These are phyloP conservation scores for Ethmia dodecea DNA, from an alignment of 2,888 invertebrate species.

Conservation along the genomic window DNA sequence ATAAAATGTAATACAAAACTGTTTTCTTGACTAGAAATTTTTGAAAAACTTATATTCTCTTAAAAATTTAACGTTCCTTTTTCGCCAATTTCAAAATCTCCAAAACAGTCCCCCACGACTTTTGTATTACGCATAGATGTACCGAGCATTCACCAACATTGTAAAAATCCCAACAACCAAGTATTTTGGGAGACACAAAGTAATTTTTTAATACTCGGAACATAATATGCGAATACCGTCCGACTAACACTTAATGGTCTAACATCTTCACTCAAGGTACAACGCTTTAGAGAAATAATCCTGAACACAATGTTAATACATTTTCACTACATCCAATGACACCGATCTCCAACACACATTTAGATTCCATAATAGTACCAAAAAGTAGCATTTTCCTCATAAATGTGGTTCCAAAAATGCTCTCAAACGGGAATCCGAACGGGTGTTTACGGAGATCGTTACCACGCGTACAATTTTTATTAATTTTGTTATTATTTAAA, in stretches of 20 bases:
- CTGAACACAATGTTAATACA: slow-evolving; percentile 63
- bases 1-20: too few relatives aligned
- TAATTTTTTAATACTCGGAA: too few relatives aligned
- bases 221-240: slow-evolving; percentile 5
- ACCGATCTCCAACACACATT: slow-evolving; percentile 30
- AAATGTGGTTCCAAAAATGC: slow-evolving; percentile 48
- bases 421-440: slow-evolving; percentile 42
- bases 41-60: too few relatives aligned
- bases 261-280: slow-evolving; percentile 55
- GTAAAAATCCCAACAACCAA: too few relatives aligned
- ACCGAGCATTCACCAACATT: too few relatives aligned
- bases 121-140: too few relatives aligned
- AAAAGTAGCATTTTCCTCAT: slow-evolving; percentile 46
- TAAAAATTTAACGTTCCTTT: too few relatives aligned
- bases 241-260: slow-evolving; percentile 25
- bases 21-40: too few relatives aligned
- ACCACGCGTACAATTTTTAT: slow-evolving; percentile 70
- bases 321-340: slow-evolving; percentile 65
- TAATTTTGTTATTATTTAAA: slow-evolving; percentile 73
- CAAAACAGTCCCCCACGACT: too few relatives aligned
- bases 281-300: slow-evolving; percentile 52
- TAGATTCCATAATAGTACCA: slow-evolving; percentile 39
- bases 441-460: slow-evolving; percentile 34
- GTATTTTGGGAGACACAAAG: too few relatives aligned
- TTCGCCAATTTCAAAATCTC: too few relatives aligned